These are phyloP conservation scores for Trichonephila clavata DNA, from an alignment of 1,140 invertebrate species.

Conservation along the genomic window DNA sequence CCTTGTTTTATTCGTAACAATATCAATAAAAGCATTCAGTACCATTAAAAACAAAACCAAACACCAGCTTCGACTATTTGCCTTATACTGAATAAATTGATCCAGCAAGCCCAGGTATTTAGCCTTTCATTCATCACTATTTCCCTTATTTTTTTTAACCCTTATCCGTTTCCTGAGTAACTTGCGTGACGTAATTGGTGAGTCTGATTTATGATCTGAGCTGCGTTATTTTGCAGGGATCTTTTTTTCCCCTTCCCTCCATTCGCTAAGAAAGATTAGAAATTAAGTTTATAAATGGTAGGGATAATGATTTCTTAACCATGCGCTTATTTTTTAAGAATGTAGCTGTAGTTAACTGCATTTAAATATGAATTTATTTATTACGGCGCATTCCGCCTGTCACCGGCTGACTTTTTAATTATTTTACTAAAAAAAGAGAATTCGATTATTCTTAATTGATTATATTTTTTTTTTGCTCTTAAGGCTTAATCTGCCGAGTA, in stretches of 20 bases:
- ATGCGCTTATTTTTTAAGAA: not conserved
- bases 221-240: not conserved
- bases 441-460: not conserved
- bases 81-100: not conserved
- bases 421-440: not conserved
- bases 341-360: not conserved
- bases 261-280: not conserved
- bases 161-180: not conserved
- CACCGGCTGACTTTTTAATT: not conserved
- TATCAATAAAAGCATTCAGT: not conserved
- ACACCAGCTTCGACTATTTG: not conserved
- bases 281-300: constrained; percentile 15
- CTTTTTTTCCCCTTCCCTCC: not conserved
- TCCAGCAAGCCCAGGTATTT: not conserved
- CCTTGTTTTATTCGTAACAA: not conserved
- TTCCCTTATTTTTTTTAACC: not conserved
- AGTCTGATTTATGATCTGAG: not conserved
- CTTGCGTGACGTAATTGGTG: not conserved
- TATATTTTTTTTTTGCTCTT: not conserved
- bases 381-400: not conserved
- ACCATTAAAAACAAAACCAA: too few species aligned
- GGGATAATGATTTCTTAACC: constrained; percentile 2
- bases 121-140: not conserved
- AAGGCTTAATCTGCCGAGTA: too few species aligned
- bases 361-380: constrained; percentile 22